phyloP scores from a whole-genome alignment of 2,888 invertebrate genomes.

The Dexiosoma caninum region DNA sequence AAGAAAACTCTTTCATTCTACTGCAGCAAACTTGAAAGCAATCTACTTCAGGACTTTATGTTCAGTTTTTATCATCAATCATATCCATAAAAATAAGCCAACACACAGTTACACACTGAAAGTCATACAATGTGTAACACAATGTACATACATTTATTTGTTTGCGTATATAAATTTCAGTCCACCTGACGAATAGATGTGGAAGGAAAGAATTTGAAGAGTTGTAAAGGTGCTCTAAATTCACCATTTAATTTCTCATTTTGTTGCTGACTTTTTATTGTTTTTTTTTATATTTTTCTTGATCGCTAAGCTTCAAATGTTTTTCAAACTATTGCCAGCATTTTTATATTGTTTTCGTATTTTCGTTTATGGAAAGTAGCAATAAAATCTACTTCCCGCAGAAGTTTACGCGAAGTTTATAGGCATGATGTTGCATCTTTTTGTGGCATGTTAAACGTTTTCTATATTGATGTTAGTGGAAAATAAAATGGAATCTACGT shows the following conservation, averaged over 20 bases:
- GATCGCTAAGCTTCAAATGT: slow-evolving; percentile 4
- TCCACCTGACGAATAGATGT: not conserved
- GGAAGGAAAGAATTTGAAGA: slow-evolving; percentile 30
- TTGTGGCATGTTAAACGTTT: slow-evolving; percentile 42
- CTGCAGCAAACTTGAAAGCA: slow-evolving; percentile 18
- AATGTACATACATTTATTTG: not conserved
- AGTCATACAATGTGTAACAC: not conserved
- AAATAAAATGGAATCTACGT: not conserved
- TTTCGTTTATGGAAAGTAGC: slow-evolving; percentile 10
- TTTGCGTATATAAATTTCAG: slow-evolving; percentile 15
- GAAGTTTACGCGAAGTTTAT: slow-evolving; percentile 40
- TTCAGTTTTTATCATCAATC: slow-evolving; percentile 56
- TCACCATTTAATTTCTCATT: slow-evolving; percentile 29
- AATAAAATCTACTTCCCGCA: slow-evolving; percentile 47
- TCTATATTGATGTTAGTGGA: not conserved
- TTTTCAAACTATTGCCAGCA: not conserved
- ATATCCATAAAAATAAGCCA: slow-evolving; percentile 50
- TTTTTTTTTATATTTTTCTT: no score
- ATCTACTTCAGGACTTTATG: slow-evolving; percentile 27
- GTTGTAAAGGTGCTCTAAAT: slow-evolving; percentile 48
- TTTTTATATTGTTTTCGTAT: slow-evolving; percentile 12
- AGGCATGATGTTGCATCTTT: slow-evolving; percentile 53
- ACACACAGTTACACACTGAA: not conserved
- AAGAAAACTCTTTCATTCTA: not conserved
- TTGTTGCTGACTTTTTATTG: no score